Evolutionary conservation across 1,140 invertebrate genomes (phyloP).

Genomic region (Drosophila guanche): DNA sequence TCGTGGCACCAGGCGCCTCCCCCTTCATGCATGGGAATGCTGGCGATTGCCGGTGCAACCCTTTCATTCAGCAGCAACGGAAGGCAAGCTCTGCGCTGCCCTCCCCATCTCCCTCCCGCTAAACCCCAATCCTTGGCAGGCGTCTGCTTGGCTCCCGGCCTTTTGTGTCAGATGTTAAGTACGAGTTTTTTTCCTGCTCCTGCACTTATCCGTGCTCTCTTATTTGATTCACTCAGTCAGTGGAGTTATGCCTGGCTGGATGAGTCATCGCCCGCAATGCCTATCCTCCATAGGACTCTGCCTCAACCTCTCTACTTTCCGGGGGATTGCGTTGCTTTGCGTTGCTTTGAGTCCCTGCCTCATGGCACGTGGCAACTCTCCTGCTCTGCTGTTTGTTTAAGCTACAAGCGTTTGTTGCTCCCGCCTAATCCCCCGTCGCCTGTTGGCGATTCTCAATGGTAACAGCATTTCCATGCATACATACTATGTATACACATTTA

Average conservation of each 20-base stretch:
- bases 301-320: not conserved
- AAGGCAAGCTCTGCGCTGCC: no score
- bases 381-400: slow-evolving; percentile 58
- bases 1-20: not conserved
- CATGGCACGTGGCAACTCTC: slow-evolving; percentile 48
- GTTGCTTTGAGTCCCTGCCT: not conserved
- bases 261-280: slow-evolving; percentile 57
- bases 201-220: slow-evolving; percentile 5
- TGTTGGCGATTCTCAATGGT: slow-evolving; percentile 12
- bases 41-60: not conserved
- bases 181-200: slow-evolving; percentile 18
- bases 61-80: no score
- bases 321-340: not conserved
- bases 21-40: no score
- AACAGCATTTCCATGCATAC: not conserved
- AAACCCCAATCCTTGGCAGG: no score
- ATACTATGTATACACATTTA: no score
- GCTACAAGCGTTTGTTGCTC: slow-evolving; percentile 66
- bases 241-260: slow-evolving; percentile 62
- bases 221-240: slow-evolving; percentile 52
- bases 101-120: no score
- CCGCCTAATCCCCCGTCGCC: slow-evolving; percentile 42
- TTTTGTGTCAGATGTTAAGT: slow-evolving; percentile 76
- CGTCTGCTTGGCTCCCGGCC: slow-evolving; percentile 25
- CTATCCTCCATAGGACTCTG: not conserved